phyloP scores from a whole-genome alignment of 2,797 vertebrate species.

The Sternarchorhynchus goeldii region DNA sequence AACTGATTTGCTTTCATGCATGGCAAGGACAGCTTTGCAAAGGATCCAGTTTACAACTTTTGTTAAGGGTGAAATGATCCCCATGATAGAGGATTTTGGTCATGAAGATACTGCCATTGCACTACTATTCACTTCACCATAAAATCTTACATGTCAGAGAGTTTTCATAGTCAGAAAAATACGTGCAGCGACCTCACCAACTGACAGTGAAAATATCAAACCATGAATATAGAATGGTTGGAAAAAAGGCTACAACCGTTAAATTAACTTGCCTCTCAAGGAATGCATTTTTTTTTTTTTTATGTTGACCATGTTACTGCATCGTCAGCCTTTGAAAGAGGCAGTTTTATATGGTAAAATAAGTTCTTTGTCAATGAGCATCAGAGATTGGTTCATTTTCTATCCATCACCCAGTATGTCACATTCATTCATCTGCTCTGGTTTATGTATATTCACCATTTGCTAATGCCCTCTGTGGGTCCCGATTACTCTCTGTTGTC shows the following conservation, averaged over 20 bases:
- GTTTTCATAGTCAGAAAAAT: too few relatives aligned
- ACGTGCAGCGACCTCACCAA: background rate
- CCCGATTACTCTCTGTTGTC: background rate
- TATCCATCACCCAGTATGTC: conserved; percentile 7
- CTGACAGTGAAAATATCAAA: too few relatives aligned
- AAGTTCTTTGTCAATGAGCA: conserved; percentile 30
- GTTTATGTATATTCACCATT: background rate
- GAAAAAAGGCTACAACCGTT: conserved; percentile 12
- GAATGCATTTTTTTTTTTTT: conserved; percentile 47
- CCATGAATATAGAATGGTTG: too few relatives aligned
- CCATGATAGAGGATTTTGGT: too few relatives aligned
- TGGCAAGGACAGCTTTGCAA: too few relatives aligned
- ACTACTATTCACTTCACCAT: too few relatives aligned
- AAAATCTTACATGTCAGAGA: too few relatives aligned
- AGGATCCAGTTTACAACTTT: too few relatives aligned
- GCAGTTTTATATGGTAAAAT: conserved; percentile 44
- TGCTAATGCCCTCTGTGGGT: background rate
- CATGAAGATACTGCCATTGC: too few relatives aligned
- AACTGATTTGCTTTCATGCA: too few relatives aligned
- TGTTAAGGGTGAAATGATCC: too few relatives aligned
- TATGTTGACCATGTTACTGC: conserved; percentile 44
- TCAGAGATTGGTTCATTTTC: conserved; percentile 30
- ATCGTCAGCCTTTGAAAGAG: conserved; percentile 42
- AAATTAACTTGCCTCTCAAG: conserved; percentile 1
- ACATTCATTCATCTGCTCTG: conserved; percentile 10